A percentile compares a stretch with the other conserved stretches of the same genome.
Conservation (phyloP, 2,113 vertebrate species). For the Clarias batrachus region DNA sequence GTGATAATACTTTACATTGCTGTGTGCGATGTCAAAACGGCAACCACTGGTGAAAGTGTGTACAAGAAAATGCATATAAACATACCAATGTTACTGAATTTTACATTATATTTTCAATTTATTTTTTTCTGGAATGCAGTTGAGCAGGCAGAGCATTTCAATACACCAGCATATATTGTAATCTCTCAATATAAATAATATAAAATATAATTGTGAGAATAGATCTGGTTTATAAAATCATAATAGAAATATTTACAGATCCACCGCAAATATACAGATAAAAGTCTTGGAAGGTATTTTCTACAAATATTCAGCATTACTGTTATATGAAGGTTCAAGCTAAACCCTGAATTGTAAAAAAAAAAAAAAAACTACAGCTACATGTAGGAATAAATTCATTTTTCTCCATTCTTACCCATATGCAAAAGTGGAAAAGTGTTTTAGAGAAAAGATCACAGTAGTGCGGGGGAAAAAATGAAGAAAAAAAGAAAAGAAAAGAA, state of each 20-base stretch:
- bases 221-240: conserved; percentile 59
- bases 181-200: conserved; percentile 61
- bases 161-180: not conserved
- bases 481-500: not conserved
- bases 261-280: conserved; percentile 37
- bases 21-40: not conserved
- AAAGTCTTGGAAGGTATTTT: conserved; percentile 47
- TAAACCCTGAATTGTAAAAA: not conserved
- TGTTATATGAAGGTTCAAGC: not conserved
- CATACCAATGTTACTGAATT: not conserved
- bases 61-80: not conserved
- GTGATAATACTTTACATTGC: not conserved
- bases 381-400: not conserved
- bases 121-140: not conserved
- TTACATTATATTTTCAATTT: not conserved
- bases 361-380: not conserved
- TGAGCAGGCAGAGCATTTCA: not conserved
- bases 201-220: conserved; percentile 60
- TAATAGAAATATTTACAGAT: conserved; percentile 60
- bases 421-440: not conserved
- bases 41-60: not conserved
- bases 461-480: not conserved
- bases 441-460: conserved; percentile 5
- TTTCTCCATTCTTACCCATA: not conserved
- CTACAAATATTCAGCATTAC: conserved; percentile 50